These are phyloP conservation scores for Dioctria rufipes DNA, from an alignment of 2,888 invertebrate species.

Conservation along the genomic window DNA sequence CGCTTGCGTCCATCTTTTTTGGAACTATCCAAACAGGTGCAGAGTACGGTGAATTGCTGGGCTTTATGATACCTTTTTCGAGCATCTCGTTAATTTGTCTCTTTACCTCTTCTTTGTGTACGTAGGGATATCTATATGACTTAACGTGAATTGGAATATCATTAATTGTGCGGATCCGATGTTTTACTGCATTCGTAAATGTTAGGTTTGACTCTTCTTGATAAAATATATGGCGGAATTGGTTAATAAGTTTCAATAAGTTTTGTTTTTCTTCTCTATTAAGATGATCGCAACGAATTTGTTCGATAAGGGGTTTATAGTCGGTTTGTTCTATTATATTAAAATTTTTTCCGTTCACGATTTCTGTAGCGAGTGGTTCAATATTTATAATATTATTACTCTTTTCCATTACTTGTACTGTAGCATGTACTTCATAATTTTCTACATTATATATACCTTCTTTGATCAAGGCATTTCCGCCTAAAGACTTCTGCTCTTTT, in stretches of 20 bases:
- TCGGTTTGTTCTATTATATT: background rate
- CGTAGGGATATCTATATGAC: slow-evolving; percentile 53
- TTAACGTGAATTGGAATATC: slow-evolving; percentile 55
- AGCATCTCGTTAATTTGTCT: too few relatives aligned
- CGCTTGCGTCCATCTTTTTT: slow-evolving; percentile 37
- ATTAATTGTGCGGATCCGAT: background rate
- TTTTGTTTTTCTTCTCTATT: too few relatives aligned
- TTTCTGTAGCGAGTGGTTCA: background rate
- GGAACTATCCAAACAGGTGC: slow-evolving; percentile 36
- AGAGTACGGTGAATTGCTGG: too few relatives aligned
- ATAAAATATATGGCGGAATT: background rate
- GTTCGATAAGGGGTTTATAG: too few relatives aligned
- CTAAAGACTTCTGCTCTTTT: slow-evolving; percentile 26
- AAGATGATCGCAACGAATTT: too few relatives aligned
- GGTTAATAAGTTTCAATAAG: too few relatives aligned
- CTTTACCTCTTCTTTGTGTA: slow-evolving; percentile 35
- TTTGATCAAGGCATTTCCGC: background rate
- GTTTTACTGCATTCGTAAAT: background rate
- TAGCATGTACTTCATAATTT: slow-evolving; percentile 11
- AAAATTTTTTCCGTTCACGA: background rate
- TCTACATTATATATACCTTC: slow-evolving; percentile 27
- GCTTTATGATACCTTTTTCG: too few relatives aligned
- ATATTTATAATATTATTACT: background rate
- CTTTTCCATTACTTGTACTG: background rate
- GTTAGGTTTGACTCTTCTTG: background rate